These are phyloP conservation scores for Coenobita brevimanus DNA, from an alignment of 1,140 invertebrate genomes.

Conservation along the genomic window DNA sequence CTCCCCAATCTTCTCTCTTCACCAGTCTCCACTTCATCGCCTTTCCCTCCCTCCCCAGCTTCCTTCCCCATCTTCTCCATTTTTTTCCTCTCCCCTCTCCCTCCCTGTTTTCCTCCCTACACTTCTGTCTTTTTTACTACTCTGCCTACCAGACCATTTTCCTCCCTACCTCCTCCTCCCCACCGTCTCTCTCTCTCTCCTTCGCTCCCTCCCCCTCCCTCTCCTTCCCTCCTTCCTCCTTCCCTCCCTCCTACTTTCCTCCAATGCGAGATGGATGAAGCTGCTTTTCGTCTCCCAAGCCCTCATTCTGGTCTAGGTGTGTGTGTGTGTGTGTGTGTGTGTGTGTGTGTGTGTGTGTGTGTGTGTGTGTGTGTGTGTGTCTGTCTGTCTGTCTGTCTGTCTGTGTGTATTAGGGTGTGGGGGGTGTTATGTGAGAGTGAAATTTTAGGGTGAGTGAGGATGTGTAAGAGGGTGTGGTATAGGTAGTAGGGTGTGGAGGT, in stretches of 20 bases:
- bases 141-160: too few relatives aligned
- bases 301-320: not conserved
- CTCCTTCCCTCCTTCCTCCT: not conserved
- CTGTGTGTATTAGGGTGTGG: not conserved
- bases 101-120: not conserved
- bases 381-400: not conserved
- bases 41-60: not conserved
- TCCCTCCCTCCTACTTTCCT: not conserved
- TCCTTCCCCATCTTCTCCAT: not conserved
- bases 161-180: too few relatives aligned
- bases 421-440: not conserved
- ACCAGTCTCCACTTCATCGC: too few relatives aligned
- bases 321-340: not conserved
- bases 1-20: not conserved
- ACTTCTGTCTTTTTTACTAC: too few relatives aligned
- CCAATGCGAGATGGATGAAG: not conserved
- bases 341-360: slow-evolving; percentile 17
- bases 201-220: not conserved
- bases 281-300: not conserved
- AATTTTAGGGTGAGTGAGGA: too few relatives aligned
- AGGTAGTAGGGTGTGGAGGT: too few relatives aligned
- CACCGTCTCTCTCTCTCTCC: too few relatives aligned
- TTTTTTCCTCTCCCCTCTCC: not conserved
- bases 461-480: not conserved
- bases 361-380: slow-evolving; percentile 17